Conservation (phyloP, 2,113 vertebrate genomes). For the Nothocercus nigrocapillus region DNA sequence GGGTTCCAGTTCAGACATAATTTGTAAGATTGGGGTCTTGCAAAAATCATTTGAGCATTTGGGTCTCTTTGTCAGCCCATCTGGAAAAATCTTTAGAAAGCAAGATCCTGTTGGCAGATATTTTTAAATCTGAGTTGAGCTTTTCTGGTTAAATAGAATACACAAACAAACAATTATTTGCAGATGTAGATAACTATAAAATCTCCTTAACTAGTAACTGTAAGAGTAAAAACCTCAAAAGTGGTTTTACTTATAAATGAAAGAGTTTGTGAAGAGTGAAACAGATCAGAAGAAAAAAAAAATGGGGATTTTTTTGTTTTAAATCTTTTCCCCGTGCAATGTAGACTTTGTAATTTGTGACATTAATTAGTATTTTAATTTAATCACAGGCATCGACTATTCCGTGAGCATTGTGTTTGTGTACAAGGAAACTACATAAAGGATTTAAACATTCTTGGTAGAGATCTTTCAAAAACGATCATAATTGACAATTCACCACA, state of each 20-base stretch:
- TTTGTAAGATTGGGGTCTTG: constrained; percentile 24
- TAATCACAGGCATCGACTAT: constrained; percentile 90
- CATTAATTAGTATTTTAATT: background rate
- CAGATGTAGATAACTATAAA: background rate
- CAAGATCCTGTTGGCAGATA: background rate
- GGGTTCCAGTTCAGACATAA: constrained; percentile 2
- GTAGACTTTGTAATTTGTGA: background rate
- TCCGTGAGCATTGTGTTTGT: constrained; percentile 98
- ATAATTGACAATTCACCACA: constrained; percentile 99
- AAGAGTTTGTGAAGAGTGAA: background rate
- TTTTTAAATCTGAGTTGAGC: constrained; percentile 10
- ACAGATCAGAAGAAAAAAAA: background rate
- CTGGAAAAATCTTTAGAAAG: constrained; percentile 27
- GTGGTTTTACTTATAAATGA: background rate
- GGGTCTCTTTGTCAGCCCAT: background rate
- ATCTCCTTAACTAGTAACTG: background rate
- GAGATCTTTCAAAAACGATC: constrained; percentile 99
- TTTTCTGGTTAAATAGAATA: constrained; percentile 44
- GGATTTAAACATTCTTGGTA: constrained; percentile 97
- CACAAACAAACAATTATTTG: background rate
- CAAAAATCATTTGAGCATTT: background rate
- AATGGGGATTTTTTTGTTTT: too few species aligned
- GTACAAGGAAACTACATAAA: constrained; percentile 99
- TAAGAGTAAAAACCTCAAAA: background rate
- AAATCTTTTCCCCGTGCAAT: background rate